These are phyloP conservation scores for Actias luna DNA, from an alignment of 2,888 invertebrate genomes.

Conservation along the genomic window DNA sequence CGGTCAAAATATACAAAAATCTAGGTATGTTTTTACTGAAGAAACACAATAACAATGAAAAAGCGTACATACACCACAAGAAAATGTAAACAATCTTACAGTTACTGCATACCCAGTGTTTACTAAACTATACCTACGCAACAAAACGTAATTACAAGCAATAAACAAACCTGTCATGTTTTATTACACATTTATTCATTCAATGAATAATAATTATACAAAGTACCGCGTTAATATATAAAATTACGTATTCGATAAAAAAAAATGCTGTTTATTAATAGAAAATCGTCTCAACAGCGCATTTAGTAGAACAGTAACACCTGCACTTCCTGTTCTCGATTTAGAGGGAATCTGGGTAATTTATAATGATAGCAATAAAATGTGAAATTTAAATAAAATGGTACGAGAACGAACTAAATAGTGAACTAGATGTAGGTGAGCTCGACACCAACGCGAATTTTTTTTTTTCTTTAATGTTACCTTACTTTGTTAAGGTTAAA, in stretches of 20 bases:
- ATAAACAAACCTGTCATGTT: neutral
- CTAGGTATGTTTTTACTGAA: too few relatives aligned
- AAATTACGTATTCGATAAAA: neutral
- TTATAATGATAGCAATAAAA: neutral
- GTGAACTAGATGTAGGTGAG: neutral
- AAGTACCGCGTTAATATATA: neutral
- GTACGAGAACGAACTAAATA: neutral
- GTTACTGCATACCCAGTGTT: too few relatives aligned
- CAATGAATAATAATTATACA: neutral
- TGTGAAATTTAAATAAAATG: neutral
- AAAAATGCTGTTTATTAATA: neutral
- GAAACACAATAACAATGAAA: too few relatives aligned
- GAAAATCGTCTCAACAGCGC: neutral
- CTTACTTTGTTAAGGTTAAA: neutral
- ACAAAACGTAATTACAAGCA: neutral
- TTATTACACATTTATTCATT: neutral
- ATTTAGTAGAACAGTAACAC: neutral
- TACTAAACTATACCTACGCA: neutral
- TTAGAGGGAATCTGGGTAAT: neutral
- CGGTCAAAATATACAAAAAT: too few relatives aligned
- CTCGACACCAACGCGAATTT: neutral
- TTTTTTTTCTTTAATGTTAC: neutral
- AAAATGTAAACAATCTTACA: too few relatives aligned
- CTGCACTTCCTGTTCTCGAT: neutral
- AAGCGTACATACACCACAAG: too few relatives aligned